Percentiles rank a stretch among this genome's conserved stretches.
Conservation (phyloP, 2,797 vertebrate species). For the Hemibagrus guttatus region DNA sequence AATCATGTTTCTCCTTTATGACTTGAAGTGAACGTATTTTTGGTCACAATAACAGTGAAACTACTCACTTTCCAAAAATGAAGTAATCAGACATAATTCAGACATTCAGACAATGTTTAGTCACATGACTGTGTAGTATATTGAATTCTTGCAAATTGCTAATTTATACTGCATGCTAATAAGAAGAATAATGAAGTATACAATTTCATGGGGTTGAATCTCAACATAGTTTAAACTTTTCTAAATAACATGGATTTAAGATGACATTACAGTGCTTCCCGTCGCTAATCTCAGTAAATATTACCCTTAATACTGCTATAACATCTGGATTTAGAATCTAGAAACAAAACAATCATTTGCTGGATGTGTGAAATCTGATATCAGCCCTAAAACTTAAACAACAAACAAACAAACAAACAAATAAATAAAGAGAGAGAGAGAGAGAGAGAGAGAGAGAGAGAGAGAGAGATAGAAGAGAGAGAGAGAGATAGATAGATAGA, state of each 20-base stretch:
- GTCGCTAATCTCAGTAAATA: background rate
- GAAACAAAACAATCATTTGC: background rate
- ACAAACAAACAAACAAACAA: too few species aligned
- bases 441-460: too few species aligned
- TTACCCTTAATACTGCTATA: background rate
- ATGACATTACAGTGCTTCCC: background rate
- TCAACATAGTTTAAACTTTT: too few species aligned
- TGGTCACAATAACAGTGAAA: background rate
- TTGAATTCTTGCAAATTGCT: background rate
- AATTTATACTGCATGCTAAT: background rate
- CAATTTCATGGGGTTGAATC: background rate
- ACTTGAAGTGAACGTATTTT: background rate
- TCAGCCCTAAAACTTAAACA: too few species aligned
- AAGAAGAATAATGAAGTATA: background rate
- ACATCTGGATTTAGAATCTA: background rate
- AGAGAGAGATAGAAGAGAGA: too few species aligned
- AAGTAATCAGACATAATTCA: background rate
- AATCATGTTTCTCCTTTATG: background rate
- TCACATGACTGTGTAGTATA: background rate
- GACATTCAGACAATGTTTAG: too few species aligned
- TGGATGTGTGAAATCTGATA: background rate
- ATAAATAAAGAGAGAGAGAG: too few species aligned
- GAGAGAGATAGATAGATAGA: too few species aligned
- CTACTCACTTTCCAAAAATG: background rate
- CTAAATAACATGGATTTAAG: too few species aligned